phyloP scores from a whole-genome alignment of 35 echinoderm and acorn worm species.

The Ophioderma brevispina region DNA sequence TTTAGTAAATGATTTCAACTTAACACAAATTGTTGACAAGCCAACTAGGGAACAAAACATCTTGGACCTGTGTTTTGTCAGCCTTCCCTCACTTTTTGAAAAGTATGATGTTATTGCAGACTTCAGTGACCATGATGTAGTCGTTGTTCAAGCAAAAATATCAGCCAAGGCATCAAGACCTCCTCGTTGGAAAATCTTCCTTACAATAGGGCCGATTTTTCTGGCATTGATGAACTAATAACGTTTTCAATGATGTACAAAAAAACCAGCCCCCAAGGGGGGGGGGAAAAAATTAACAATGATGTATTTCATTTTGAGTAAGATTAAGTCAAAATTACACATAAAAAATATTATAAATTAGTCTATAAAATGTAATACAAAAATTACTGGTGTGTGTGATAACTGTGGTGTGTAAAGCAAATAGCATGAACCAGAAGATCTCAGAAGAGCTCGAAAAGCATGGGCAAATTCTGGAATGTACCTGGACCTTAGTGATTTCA shows the following conservation, averaged over 20 bases:
- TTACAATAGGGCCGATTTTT: conserved; percentile 22
- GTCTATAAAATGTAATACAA: too few species aligned
- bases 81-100: conserved; percentile 14
- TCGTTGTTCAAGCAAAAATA: not conserved
- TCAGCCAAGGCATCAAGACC: not conserved
- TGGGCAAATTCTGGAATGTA: too few species aligned
- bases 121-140: conserved; percentile 37
- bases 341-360: too few species aligned
- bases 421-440: too few species aligned
- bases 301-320: too few species aligned
- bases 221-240: not conserved
- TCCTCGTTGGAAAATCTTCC: not conserved
- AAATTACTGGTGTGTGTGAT: too few species aligned
- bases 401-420: too few species aligned
- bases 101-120: not conserved
- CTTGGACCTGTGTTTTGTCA: conserved; percentile 35
- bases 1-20: not conserved
- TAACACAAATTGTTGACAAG: not conserved
- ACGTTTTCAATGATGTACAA: not conserved
- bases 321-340: too few species aligned
- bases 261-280: too few species aligned
- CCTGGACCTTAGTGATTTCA: too few species aligned
- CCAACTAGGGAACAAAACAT: conserved; percentile 28
- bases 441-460: too few species aligned
- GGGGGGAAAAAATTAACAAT: too few species aligned